phyloP scores from a whole-genome alignment of 2,797 vertebrate species.

The Notamacropus eugenii region DNA sequence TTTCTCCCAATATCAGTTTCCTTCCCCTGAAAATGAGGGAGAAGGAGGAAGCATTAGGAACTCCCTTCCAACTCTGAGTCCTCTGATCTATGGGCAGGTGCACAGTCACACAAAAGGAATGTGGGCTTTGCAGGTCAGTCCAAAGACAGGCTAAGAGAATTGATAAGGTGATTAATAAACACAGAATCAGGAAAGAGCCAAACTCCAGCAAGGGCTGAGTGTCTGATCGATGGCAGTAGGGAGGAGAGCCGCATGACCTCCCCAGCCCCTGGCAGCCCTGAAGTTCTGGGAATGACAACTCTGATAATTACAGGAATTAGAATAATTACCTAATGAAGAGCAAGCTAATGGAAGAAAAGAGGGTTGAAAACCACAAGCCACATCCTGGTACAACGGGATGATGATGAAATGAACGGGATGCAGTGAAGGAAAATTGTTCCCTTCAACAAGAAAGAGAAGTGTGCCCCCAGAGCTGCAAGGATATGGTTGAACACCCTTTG shows the following conservation, averaged over 20 bases:
- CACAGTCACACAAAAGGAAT: background rate
- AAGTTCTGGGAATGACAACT: conserved; percentile 46
- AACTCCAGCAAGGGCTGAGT: background rate
- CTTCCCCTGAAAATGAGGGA: background rate
- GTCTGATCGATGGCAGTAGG: fast-evolving
- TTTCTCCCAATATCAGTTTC: background rate
- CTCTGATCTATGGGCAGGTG: background rate
- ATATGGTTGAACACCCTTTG: conserved; percentile 49
- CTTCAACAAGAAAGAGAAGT: background rate
- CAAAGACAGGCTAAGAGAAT: background rate
- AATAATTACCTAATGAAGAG: conserved; percentile 66
- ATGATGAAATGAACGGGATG: conserved; percentile 67
- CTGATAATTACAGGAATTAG: conserved; percentile 71
- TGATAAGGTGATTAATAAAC: background rate
- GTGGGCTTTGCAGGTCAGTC: background rate
- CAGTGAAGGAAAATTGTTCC: conserved; percentile 54
- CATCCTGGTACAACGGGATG: conserved; percentile 44
- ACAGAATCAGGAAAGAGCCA: background rate
- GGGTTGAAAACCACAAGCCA: conserved; percentile 61
- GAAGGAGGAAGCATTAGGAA: background rate
- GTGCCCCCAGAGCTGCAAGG: background rate
- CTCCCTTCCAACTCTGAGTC: background rate
- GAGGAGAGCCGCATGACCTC: background rate
- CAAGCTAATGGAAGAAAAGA: conserved; percentile 66
- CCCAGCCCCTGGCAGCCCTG: background rate